Conservation (phyloP, 2,888 invertebrate species). For the Marasmarcha lunaedactyla region DNA sequence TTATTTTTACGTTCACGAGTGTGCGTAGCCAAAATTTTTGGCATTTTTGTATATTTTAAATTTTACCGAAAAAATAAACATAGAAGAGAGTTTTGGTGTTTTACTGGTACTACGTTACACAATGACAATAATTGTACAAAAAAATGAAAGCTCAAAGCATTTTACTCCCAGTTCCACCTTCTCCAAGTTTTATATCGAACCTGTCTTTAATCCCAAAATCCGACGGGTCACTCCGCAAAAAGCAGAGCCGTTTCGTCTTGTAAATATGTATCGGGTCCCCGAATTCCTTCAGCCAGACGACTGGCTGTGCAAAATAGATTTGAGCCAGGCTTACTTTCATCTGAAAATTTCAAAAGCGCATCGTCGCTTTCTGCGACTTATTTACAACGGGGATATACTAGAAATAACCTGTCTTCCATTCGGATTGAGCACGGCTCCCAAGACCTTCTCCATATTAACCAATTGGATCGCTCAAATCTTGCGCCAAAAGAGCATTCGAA, state of each 20-base stretch:
- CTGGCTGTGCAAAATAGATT: conserved; percentile 12
- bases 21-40: too few species aligned
- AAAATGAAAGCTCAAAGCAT: conserved; percentile 4
- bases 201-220: conserved; percentile 5
- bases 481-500: conserved; percentile 8
- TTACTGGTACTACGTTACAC: too few species aligned
- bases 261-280: conserved; percentile 12
- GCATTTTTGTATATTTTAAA: too few species aligned
- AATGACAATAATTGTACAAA: not conserved
- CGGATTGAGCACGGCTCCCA: conserved; percentile 15
- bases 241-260: conserved; percentile 9
- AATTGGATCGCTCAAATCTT: conserved; percentile 16
- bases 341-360: conserved; percentile 8
- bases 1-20: too few species aligned
- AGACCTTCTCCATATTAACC: conserved; percentile 11
- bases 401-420: conserved; percentile 17
- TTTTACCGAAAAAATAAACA: too few species aligned
- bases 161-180: conserved; percentile 5
- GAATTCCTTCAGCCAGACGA: conserved; percentile 10
- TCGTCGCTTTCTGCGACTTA: conserved; percentile 12
- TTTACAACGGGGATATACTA: conserved; percentile 9
- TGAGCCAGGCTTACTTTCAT: conserved; percentile 15
- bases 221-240: conserved; percentile 4
- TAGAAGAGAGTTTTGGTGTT: too few species aligned
- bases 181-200: conserved; percentile 14